Conservation (phyloP, 2,888 invertebrate genomes). For the Lasioglossum villosulum region DNA sequence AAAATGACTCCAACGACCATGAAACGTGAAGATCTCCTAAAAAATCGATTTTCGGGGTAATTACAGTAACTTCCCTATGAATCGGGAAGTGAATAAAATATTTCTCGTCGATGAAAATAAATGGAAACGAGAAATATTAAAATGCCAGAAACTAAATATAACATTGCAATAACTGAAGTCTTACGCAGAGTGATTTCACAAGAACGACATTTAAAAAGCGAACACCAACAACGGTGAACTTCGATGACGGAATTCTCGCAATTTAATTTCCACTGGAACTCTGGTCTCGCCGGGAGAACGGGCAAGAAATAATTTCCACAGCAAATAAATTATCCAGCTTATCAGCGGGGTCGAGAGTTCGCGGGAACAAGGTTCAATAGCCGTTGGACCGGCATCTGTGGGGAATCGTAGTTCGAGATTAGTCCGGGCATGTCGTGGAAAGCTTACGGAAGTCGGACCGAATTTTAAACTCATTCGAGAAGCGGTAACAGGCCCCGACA, state of each 20-base stretch:
- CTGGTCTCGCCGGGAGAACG: background rate
- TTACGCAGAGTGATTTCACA: background rate
- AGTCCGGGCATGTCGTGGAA: slow-evolving; percentile 1
- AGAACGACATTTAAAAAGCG: background rate
- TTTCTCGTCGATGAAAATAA: no score
- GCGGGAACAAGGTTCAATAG: background rate
- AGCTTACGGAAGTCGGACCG: slow-evolving; percentile 7
- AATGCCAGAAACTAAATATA: no score
- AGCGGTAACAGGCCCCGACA: slow-evolving; percentile 16
- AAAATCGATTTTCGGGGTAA: no score
- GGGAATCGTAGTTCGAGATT: slow-evolving; percentile 2
- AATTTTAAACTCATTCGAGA: slow-evolving; percentile 6
- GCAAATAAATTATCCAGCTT: background rate
- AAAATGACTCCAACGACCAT: no score
- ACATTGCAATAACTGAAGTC: no score
- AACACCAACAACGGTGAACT: background rate
- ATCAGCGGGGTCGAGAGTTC: background rate
- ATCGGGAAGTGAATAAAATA: no score
- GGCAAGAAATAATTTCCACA: background rate
- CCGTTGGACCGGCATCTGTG: background rate
- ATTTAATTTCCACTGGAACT: background rate
- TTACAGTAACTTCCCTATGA: no score
- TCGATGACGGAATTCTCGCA: background rate
- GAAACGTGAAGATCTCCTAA: no score
- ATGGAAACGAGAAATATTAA: no score